Conservation (phyloP, 2,113 vertebrate species). For the Bubalus kerabau region DNA sequence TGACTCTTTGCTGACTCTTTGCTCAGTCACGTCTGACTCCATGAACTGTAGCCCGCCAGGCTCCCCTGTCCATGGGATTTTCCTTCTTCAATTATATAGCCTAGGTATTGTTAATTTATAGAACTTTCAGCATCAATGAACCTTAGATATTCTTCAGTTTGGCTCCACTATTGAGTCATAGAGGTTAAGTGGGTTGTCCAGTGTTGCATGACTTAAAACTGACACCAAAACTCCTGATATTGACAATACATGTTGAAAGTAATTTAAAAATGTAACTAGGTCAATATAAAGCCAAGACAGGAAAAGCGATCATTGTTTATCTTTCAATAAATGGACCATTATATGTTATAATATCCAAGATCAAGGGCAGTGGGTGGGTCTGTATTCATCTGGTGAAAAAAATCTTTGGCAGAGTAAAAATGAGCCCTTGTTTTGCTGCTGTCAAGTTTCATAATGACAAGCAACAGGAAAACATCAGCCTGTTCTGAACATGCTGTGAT, state of each 20-base stretch:
- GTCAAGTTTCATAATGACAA: neutral
- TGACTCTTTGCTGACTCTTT: neutral
- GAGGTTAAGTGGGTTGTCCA: neutral
- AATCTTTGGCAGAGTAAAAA: neutral
- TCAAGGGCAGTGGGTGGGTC: neutral
- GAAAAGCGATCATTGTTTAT: neutral
- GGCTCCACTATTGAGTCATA: neutral
- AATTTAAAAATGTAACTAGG: slow-evolving; percentile 24
- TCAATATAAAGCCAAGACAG: neutral
- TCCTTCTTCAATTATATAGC: neutral
- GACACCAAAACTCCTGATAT: neutral
- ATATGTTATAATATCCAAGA: neutral
- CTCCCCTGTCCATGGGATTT: neutral
- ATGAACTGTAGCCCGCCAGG: neutral
- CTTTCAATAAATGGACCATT: neutral
- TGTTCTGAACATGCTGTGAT: neutral
- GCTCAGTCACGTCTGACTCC: neutral
- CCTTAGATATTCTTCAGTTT: neutral
- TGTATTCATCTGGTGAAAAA: neutral
- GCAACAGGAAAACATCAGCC: neutral
- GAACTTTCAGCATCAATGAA: neutral
- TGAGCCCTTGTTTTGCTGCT: neutral
- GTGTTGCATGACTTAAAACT: neutral
- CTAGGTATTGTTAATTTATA: neutral
- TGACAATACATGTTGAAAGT: neutral